Base-by-base conservation (phyloP, 2,888 invertebrate species). In the Leptinotarsa haldemani region DNA sequence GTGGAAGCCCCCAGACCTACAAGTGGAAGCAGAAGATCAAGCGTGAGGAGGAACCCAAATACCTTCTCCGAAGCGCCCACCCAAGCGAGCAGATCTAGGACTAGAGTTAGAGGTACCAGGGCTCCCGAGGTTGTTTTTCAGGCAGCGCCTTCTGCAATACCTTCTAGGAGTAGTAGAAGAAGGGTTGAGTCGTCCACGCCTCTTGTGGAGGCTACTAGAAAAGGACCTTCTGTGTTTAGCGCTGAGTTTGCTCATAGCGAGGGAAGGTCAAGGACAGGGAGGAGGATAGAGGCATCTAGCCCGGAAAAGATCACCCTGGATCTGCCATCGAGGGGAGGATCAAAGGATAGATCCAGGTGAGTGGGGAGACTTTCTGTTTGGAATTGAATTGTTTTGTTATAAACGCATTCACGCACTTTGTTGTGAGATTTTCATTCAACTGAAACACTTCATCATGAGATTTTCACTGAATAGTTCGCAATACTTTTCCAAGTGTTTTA, bases 231-330 rank as follows among this genome's bases (percentile, higher is more conserved):
- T 15, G 74, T 79, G 15, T 79, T 78, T 64, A 61, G 66, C 18
- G 78, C 75, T n/a, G 77, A 76, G n/a, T 18, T 40, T n/a, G 30
- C 63, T 16, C 66, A 69, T 15, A 48, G 16, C 1, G 75, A 76
- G 63, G 46, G 70, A 5, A 69, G 76, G 12, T 70, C 76, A 5
- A 74, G 77, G 66, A 71, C 73, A 12, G 77, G 77, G 52, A 70
- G 74, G 56, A 74, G 68, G 47, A 74, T 69, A 40, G 74, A 70
- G 40, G 15, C 18, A 2, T 48, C 30, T 40, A 47, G 69, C 40
- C 79, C 80, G 5, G 81, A 80, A 66, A 82, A 77, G 75, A 69
- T 78, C 12, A 66, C 77, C 3, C 16, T 78, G 16, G 78, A 80
- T 47, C 64, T 77, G n/a, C 46, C 75, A 2, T 25, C 66, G 1